These are phyloP conservation scores for Mactromeris polynyma DNA, from an alignment of 2,888 invertebrate species.

Conservation along the genomic window DNA sequence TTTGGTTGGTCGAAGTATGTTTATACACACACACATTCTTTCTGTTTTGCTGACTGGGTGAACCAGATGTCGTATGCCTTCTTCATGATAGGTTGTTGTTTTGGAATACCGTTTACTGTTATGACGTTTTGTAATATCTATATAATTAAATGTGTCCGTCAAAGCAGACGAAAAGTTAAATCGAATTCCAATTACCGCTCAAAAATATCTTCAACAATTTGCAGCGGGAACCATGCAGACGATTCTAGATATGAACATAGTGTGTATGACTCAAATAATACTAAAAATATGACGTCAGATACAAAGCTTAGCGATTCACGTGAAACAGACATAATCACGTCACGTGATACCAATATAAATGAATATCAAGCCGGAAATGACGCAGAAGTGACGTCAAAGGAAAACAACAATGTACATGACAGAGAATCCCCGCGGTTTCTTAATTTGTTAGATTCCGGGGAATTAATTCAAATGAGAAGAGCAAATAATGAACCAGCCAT, in stretches of 20 bases:
- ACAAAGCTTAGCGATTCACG: neutral
- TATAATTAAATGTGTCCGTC: conserved; percentile 74
- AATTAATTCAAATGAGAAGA: neutral
- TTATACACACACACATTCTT: conserved; percentile 78
- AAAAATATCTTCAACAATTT: conserved; percentile 3
- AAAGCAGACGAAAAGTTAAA: conserved; percentile 70
- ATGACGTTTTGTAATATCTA: conserved; percentile 82
- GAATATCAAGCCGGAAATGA: neutral
- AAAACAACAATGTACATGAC: neutral
- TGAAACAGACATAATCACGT: neutral
- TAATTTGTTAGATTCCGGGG: neutral
- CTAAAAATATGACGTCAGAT: neutral
- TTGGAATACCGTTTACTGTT: conserved; percentile 80
- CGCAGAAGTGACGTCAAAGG: neutral
- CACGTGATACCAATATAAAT: neutral
- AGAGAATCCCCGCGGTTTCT: neutral
- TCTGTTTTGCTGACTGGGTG: conserved; percentile 84
- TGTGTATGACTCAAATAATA: neutral
- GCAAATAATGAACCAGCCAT: neutral
- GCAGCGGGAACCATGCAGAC: neutral
- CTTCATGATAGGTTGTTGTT: conserved; percentile 84
- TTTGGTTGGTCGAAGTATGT: conserved; percentile 82
- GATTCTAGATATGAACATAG: neutral
- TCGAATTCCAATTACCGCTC: neutral
- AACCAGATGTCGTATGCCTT: conserved; percentile 80